Evolutionary conservation across 2,888 invertebrate species (phyloP).

Genomic region (Danaus chrysippus): DNA sequence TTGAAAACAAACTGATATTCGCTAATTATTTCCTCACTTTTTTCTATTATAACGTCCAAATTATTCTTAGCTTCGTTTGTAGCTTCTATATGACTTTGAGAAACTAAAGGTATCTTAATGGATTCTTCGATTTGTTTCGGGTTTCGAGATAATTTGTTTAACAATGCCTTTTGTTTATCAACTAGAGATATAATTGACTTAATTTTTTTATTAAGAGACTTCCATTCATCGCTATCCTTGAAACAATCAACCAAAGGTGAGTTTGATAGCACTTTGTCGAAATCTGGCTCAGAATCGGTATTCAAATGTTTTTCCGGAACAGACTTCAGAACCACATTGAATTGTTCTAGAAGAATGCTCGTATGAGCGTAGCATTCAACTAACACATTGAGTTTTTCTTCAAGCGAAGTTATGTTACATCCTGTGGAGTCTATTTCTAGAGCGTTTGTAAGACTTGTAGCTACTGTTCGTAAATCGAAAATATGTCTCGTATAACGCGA

Average conservation of each 20-base stretch:
- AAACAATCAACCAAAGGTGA: constrained; percentile 61
- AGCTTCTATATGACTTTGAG: constrained; percentile 60
- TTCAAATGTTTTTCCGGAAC: constrained; percentile 52
- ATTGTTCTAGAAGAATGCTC: constrained; percentile 82
- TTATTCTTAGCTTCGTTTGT: constrained; percentile 50
- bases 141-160: constrained; percentile 51
- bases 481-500: constrained; percentile 78
- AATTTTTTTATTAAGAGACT: constrained; percentile 49
- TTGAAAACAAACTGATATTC: constrained; percentile 56
- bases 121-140: constrained; percentile 53
- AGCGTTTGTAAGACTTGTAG: constrained; percentile 59
- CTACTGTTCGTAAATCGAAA: constrained; percentile 75
- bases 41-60: constrained; percentile 46
- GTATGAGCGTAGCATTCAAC: constrained; percentile 72
- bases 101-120: constrained; percentile 41
- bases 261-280: constrained; percentile 57
- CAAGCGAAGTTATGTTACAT: constrained; percentile 53
- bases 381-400: constrained; percentile 58
- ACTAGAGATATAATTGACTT: constrained; percentile 52
- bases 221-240: constrained; percentile 65
- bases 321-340: constrained; percentile 81
- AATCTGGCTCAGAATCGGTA: constrained; percentile 51
- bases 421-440: constrained; percentile 50
- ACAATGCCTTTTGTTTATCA: constrained; percentile 57
- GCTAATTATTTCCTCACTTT: constrained; percentile 47